Base-by-base conservation (phyloP, 2,797 vertebrate species). In the Setipinna tenuifilis region DNA sequence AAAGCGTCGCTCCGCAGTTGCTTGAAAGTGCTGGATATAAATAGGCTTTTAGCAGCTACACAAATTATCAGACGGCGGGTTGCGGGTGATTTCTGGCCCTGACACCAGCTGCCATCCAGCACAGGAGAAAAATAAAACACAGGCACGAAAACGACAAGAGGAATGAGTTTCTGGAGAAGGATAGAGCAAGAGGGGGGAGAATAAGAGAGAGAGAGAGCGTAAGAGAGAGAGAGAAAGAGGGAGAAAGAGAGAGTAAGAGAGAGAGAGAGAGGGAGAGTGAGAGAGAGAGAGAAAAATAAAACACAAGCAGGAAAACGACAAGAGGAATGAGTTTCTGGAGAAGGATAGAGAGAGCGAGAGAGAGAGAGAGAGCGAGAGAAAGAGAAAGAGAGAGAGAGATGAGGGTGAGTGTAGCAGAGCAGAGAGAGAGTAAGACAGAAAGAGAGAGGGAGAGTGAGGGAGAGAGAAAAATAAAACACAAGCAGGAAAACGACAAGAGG, bases 271-370 rank as follows among this genome's bases (percentile, higher is more conserved):
- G n/a, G n/a, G n/a, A n/a, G n/a, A n/a, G n/a, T n/a, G n/a, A n/a
- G n/a, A n/a, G n/a, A n/a, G n/a, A n/a, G n/a, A n/a, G 21, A 48
- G 50, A 78, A 50, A 50, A 48, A 85, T 21, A 91, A 88, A 90
- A 92, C 12, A 89, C 86, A 59, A 89, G 89, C 81, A 91, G 93
- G 91, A 94, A 94, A 93, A 91, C 90, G 92, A 92, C 91, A 94
- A 83, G 94, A 94, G 93, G 94, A 95, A 95, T 93, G 91, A 91
- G 92, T 95, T 94, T 93, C 92, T 93, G 93, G 93, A 94, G 93
- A 92, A 94, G 25, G 61, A 23, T n/a, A 61, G 58, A n/a, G n/a
- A 62, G 59, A 19, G 35, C 2, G 35, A 41, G 35, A 41, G 93
- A 94, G 93, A 92, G 93, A 65, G 61, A 23, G 61, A 61, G 58